A percentile compares a stretch with the other conserved stretches of the same genome.
Conservation (phyloP, 1,140 invertebrate species). For the Aphidius ervi region DNA sequence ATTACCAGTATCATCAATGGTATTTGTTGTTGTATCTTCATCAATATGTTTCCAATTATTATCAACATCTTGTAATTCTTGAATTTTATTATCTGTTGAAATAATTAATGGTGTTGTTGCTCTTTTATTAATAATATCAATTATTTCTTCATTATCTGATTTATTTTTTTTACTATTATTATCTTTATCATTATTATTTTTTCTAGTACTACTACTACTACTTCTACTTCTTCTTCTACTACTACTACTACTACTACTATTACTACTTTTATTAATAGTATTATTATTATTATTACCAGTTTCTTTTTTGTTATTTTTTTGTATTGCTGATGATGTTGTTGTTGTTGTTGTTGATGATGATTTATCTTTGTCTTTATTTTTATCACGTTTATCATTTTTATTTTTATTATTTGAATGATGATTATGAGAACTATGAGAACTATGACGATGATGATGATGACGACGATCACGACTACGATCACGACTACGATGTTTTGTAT, state of each 20-base stretch:
- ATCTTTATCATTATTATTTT: constrained; percentile 17
- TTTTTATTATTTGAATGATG: constrained; percentile 34
- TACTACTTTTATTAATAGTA: constrained; percentile 6
- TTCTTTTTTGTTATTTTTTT: constrained; percentile 18
- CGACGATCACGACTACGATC: too few species aligned
- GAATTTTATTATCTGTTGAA: constrained; percentile 43
- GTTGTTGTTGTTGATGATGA: constrained; percentile 6
- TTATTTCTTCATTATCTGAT: constrained; percentile 17
- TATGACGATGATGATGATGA: constrained; percentile 27
- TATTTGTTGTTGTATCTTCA: constrained; percentile 46
- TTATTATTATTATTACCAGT: constrained; percentile 16
- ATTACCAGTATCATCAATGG: constrained; percentile 42
- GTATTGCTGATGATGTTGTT: constrained; percentile 20
- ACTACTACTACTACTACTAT: constrained; percentile 24
- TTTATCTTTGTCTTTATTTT: constrained; percentile 30
- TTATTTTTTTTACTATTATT: constrained; percentile 15
- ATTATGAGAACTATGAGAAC: constrained; percentile 36
- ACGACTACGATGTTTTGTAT: constrained; percentile 19
- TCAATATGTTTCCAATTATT: constrained; percentile 46
- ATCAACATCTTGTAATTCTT: too few species aligned
- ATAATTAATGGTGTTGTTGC: constrained; percentile 30
- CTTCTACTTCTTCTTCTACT: constrained; percentile 24
- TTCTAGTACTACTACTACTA: constrained; percentile 20
- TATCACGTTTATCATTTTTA: constrained; percentile 40
- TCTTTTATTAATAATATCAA: constrained; percentile 28